These are phyloP conservation scores for Euschistus heros DNA, from an alignment of 1,140 invertebrate species.

Conservation along the genomic window DNA sequence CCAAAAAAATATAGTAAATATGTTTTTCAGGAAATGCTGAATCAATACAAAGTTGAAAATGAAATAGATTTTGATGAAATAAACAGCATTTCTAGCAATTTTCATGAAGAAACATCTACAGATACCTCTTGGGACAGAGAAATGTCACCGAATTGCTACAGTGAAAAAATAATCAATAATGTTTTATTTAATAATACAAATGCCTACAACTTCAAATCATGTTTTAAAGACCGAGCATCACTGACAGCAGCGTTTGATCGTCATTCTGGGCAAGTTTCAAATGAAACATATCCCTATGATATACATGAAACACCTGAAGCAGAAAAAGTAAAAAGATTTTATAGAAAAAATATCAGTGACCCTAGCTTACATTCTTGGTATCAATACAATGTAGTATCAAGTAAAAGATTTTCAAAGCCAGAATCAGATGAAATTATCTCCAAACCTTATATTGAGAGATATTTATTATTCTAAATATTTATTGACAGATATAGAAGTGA, in stretches of 20 bases:
- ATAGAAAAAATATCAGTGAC: constrained; percentile 3
- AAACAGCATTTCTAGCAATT: neutral
- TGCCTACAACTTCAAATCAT: neutral
- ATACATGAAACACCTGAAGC: neutral
- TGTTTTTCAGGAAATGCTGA: neutral
- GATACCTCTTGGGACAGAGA: neutral
- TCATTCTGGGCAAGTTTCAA: neutral
- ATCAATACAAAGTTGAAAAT: neutral
- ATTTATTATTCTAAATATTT: too few species aligned
- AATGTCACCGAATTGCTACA: neutral
- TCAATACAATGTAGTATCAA: constrained; percentile 1
- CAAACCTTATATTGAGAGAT: too few species aligned
- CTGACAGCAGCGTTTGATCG: neutral
- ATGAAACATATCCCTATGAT: neutral
- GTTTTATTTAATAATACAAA: constrained; percentile 6
- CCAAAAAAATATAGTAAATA: neutral
- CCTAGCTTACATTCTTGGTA: constrained; percentile 8
- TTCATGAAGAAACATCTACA: neutral
- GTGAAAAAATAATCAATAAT: neutral
- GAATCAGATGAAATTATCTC: too few species aligned
- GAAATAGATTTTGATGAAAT: neutral
- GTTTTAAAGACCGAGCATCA: neutral
- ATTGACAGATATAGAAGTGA: too few species aligned
- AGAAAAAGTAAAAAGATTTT: constrained; percentile 15
- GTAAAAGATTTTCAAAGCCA: neutral